Conservation (phyloP, 2,888 invertebrate genomes). For the Cotesia congregata region DNA sequence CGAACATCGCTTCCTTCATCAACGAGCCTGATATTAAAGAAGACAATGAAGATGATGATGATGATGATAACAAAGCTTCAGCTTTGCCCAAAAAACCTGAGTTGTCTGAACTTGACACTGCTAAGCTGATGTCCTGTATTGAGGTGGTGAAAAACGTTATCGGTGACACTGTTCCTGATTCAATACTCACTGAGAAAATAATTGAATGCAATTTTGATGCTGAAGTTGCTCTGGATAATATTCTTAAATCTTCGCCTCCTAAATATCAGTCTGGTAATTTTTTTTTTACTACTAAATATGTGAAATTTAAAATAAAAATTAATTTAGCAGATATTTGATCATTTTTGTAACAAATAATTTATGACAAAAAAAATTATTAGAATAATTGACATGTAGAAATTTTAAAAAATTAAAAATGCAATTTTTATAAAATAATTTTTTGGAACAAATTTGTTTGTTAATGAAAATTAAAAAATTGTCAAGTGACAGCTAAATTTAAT, state of each 20-base stretch:
- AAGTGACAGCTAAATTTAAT: too few relatives aligned
- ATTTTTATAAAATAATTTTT: too few relatives aligned
- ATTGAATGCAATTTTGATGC: constrained; percentile 81
- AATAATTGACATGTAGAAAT: too few relatives aligned
- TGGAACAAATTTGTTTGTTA: too few relatives aligned
- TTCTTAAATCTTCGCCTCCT: constrained; percentile 74
- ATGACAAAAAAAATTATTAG: too few relatives aligned
- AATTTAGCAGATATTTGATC: too few relatives aligned
- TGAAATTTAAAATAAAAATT: not conserved
- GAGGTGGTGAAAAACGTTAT: constrained; percentile 86
- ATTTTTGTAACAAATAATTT: too few relatives aligned
- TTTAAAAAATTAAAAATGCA: too few relatives aligned
- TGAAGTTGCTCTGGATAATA: constrained; percentile 80
- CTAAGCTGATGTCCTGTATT: constrained; percentile 84
- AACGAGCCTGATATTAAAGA: constrained; percentile 80
- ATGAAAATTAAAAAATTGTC: too few relatives aligned
- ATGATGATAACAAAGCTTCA: constrained; percentile 76
- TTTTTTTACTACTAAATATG: constrained; percentile 37
- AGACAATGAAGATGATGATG: constrained; percentile 78
- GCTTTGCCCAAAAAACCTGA: constrained; percentile 69
- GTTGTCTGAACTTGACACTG: constrained; percentile 79
- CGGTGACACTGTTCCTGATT: constrained; percentile 83
- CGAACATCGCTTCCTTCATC: constrained; percentile 83
- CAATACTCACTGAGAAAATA: constrained; percentile 80
- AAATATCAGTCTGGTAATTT: constrained; percentile 57